Evolutionary conservation across 2,797 vertebrate genomes (phyloP), one percentile per base, ranked within the genome.

Genomic region (Hippopotamyrus pictus): DNA sequence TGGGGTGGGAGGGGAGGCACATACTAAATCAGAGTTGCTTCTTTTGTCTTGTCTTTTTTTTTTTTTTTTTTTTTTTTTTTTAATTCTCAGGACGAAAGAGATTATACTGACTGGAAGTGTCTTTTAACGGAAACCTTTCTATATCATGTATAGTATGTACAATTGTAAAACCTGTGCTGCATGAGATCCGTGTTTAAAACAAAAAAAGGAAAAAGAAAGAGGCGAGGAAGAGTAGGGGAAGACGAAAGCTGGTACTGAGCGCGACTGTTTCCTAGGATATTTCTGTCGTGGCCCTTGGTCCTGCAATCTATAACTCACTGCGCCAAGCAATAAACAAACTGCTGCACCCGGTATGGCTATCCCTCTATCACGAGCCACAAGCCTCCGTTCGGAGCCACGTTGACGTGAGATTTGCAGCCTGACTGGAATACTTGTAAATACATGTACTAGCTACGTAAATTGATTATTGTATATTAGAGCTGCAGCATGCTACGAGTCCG

Each of bases 81-180:
- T 89, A 91, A 94, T 97, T 96, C 97, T 98, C 97, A 97, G 97
- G 97, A 98, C 95, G 95, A 96, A 94, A 96, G 96, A 96, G 95
- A 96, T 94, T 96, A 92, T 96, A 94, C 95, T 41, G 94, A 95
- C 95, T 96, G 95, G 96, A 97, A 96, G 93, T 96, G 90, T 96
- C 95, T 97, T 97, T 97, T 96, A 96, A 96, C 94, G 94, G 95
- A 96, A 94, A 92, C 92, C 93, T 96, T 95, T 95, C 94, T 96
- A 95, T 94, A 93, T 95, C 91, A 94, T 97, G 96, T 98, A 96
- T 94, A 96, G 96, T 96, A 93, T 96, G 95, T 96, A 95, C 93
- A 94, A 94, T 94, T 95, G 93, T 96, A 96, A 96, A 96, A 96
- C 95, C 95, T 95, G 94, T 96, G 93, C 92, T 95, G 96, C 97